These are phyloP conservation scores for Imbricaverruca yamaguchii DNA, from an alignment of 2,888 invertebrate genomes.

Conservation along the genomic window DNA sequence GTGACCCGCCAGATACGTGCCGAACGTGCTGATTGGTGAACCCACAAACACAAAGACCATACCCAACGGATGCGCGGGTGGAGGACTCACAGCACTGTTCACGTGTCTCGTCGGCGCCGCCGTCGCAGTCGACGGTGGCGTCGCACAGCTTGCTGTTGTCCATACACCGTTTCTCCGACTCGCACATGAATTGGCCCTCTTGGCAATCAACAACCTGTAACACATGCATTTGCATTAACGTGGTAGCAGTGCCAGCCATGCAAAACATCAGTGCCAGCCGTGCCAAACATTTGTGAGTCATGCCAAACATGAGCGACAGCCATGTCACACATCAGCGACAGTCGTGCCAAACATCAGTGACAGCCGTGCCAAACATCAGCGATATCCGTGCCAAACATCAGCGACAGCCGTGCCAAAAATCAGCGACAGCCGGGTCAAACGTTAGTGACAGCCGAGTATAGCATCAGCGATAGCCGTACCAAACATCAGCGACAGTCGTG, in stretches of 20 bases:
- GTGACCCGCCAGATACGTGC: no score
- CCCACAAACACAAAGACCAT: no score
- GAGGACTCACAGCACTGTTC: conserved; percentile 68
- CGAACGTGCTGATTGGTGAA: no score
- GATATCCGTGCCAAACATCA: no score
- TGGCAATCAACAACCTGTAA: conserved; percentile 72
- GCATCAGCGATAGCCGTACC: no score
- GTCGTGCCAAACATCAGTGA: no score
- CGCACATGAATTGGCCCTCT: conserved; percentile 82
- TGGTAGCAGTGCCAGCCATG: not conserved
- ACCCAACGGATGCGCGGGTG: not conserved
- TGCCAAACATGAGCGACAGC: not conserved
- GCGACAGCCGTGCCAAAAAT: no score
- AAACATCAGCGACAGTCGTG: no score
- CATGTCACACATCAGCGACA: no score
- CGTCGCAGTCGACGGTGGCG: conserved; percentile 81
- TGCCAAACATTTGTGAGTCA: not conserved
- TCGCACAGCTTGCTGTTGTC: conserved; percentile 81
- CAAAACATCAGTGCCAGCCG: not conserved
- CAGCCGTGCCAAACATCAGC: no score
- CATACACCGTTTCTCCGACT: conserved; percentile 75
- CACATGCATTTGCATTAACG: not conserved
- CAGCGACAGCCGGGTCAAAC: no score
- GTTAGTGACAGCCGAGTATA: no score
- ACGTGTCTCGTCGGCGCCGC: conserved; percentile 78